A percentile compares a stretch with the other conserved stretches of the same genome.
These are phyloP conservation scores for Drosophila parabipectinata DNA, from an alignment of 1,140 invertebrate species.

Conservation along the genomic window DNA sequence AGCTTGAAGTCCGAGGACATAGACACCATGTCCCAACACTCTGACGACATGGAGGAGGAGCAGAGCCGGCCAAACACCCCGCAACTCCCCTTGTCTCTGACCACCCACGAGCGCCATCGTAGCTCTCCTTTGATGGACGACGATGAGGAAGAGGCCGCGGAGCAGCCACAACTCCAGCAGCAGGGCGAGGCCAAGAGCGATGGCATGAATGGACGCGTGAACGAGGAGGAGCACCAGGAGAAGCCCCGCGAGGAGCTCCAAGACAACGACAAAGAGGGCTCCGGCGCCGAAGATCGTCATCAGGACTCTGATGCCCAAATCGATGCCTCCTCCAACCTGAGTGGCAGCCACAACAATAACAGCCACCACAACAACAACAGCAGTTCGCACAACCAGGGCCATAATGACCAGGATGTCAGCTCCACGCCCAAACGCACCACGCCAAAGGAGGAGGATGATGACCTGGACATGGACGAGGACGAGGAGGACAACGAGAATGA, in stretches of 20 bases:
- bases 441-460: slow-evolving; percentile 83
- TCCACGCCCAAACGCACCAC: slow-evolving; percentile 69
- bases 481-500: slow-evolving; percentile 83
- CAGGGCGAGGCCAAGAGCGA: slow-evolving; percentile 42
- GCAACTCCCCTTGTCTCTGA: slow-evolving; percentile 78
- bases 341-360: slow-evolving; percentile 84
- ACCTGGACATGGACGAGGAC: slow-evolving; percentile 83
- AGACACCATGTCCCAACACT: slow-evolving; percentile 83
- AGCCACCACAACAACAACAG: slow-evolving; percentile 84
- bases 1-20: slow-evolving; percentile 83
- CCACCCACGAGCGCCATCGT: slow-evolving; percentile 80
- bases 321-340: slow-evolving; percentile 21
- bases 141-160: slow-evolving; percentile 50
- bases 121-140: slow-evolving; percentile 65
- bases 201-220: slow-evolving; percentile 39
- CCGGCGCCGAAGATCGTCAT: slow-evolving; percentile 26
- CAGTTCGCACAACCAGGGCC: slow-evolving; percentile 17
- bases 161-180: slow-evolving; percentile 24
- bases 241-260: slow-evolving; percentile 38
- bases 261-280: slow-evolving; percentile 47
- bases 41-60: slow-evolving; percentile 83
- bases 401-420: slow-evolving; percentile 12
- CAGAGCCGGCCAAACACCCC: slow-evolving; percentile 71
- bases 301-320: slow-evolving; percentile 18
- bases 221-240: slow-evolving; percentile 52